phyloP scores from a whole-genome alignment of 1,140 invertebrate species.

The Penaeus chinensis region DNA sequence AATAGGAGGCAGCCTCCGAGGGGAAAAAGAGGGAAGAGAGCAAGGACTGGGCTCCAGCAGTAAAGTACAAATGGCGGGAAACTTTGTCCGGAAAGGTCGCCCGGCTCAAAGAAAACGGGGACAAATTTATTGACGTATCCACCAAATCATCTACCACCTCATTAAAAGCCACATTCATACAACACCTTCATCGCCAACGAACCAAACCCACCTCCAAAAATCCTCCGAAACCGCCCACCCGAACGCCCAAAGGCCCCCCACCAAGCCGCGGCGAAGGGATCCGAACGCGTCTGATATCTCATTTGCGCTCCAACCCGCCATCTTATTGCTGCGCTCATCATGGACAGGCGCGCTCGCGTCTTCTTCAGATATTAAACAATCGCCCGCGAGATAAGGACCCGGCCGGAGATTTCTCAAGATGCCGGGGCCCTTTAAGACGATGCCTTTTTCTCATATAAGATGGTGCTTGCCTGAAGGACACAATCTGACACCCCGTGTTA shows the following conservation, averaged over 20 bases:
- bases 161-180: background rate
- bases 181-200: too few species aligned
- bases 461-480: too few species aligned
- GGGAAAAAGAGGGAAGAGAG: slow-evolving; percentile 50
- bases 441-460: too few species aligned
- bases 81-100: slow-evolving; percentile 53
- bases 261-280: slow-evolving; percentile 4
- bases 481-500: background rate
- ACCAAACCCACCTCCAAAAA: too few species aligned
- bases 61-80: slow-evolving; percentile 62
- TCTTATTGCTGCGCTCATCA: slow-evolving; percentile 59
- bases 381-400: slow-evolving; percentile 55
- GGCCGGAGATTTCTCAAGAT: slow-evolving; percentile 56
- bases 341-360: slow-evolving; percentile 54
- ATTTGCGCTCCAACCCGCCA: slow-evolving; percentile 59
- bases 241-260: too few species aligned
- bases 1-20: slow-evolving; percentile 24
- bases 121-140: background rate
- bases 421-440: slow-evolving; percentile 29
- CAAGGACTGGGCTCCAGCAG: slow-evolving; percentile 49
- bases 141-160: background rate
- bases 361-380: slow-evolving; percentile 59
- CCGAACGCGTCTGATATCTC: slow-evolving; percentile 57
- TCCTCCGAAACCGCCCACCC: too few species aligned
- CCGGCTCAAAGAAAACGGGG: background rate